phyloP scores from a whole-genome alignment of 1,140 invertebrate genomes.

The Drosophila nikananu region DNA sequence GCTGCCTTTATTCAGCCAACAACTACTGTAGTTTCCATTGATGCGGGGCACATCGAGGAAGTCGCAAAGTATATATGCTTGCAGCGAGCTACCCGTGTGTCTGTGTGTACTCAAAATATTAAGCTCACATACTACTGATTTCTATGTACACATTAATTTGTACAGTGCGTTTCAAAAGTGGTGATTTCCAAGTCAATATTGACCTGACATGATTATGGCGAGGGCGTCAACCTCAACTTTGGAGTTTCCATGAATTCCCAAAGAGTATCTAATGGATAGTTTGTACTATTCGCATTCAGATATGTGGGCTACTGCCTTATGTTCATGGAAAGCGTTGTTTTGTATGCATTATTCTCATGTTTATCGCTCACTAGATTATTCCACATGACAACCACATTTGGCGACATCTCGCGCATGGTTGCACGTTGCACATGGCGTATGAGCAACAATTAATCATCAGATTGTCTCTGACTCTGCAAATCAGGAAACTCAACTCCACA shows the following conservation, averaged over 20 bases:
- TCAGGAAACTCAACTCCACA: conserved; percentile 22
- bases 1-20: conserved; percentile 24
- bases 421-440: conserved; percentile 76
- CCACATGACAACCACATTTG: conserved; percentile 34
- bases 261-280: not conserved
- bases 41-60: conserved; percentile 54
- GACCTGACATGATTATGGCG: not conserved
- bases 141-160: conserved; percentile 24
- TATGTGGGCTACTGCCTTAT: not conserved
- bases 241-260: not conserved
- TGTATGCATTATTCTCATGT: conserved; percentile 16
- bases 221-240: not conserved
- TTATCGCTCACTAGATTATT: conserved; percentile 35
- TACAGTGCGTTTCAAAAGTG: conserved; percentile 20
- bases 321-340: not conserved
- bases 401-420: conserved; percentile 49
- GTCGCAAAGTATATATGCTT: conserved; percentile 35
- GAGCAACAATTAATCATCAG: conserved; percentile 55
- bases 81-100: not conserved
- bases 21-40: conserved; percentile 59
- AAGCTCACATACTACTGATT: conserved; percentile 28
- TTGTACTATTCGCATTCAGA: not conserved
- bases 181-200: conserved; percentile 10
- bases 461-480: conserved; percentile 27
- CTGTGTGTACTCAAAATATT: conserved; percentile 34